phyloP scores from a whole-genome alignment of 2,888 invertebrate species.

The Drosophila niveifrons region DNA sequence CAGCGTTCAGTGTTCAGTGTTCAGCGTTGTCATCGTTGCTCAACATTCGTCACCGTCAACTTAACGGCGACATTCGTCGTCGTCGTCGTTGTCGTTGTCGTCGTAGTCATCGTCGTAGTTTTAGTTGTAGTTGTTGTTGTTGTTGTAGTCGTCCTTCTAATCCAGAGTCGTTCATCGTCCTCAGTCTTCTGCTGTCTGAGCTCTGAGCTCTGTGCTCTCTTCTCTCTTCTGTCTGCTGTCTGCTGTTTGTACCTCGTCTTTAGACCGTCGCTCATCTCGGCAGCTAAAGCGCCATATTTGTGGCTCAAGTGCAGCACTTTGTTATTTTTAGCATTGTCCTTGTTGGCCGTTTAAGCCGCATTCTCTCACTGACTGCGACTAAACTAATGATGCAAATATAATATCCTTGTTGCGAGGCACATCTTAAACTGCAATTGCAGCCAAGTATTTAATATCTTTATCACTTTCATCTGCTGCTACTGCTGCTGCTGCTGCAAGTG shows the following conservation, averaged over 20 bases:
- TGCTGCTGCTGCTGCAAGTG: conserved; percentile 37
- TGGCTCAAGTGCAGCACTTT: conserved; percentile 76
- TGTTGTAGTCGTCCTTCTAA: conserved; percentile 8
- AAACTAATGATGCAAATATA: conserved; percentile 69
- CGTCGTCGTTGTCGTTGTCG: not conserved
- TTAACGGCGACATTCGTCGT: conserved; percentile 56
- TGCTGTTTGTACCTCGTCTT: conserved; percentile 26
- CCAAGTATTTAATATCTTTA: conserved; percentile 36
- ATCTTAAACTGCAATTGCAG: conserved; percentile 8
- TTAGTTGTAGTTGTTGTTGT: not conserved
- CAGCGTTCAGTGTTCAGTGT: conserved; percentile 23
- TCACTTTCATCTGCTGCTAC: conserved; percentile 34
- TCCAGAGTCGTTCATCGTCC: conserved; percentile 26
- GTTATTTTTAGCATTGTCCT: conserved; percentile 72
- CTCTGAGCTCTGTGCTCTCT: not conserved
- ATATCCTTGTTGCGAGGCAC: conserved; percentile 10
- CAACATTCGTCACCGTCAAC: conserved; percentile 77
- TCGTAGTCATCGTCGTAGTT: conserved; percentile 3
- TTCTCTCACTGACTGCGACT: conserved; percentile 19
- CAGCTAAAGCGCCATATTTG: conserved; percentile 66
- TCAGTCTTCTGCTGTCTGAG: conserved; percentile 5
- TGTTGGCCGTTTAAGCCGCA: conserved; percentile 36
- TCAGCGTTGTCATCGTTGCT: conserved; percentile 37
- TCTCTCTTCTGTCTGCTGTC: conserved; percentile 6
- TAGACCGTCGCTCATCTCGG: conserved; percentile 25